Evolutionary conservation across 2,113 vertebrate genomes (phyloP).

Genomic region (Aphyosemion australe): DNA sequence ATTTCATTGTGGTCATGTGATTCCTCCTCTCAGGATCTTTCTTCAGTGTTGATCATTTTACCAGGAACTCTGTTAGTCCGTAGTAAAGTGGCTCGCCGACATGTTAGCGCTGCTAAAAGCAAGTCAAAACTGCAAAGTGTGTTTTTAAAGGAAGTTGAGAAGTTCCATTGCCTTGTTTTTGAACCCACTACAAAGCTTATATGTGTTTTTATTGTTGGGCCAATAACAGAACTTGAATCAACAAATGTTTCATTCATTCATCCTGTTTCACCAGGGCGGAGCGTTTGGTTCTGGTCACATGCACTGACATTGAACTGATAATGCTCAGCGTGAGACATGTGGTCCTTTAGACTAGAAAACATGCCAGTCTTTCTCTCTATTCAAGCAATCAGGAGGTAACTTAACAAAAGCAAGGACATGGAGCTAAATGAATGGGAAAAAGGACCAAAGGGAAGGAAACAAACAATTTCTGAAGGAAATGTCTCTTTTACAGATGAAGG

Average conservation of each 20-base stretch:
- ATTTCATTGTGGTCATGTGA: too few species aligned
- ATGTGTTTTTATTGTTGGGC: neutral
- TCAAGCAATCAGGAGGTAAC: conserved; percentile 37
- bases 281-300: neutral
- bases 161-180: neutral
- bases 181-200: neutral
- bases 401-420: conserved; percentile 32
- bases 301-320: neutral
- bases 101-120: too few species aligned
- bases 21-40: too few species aligned
- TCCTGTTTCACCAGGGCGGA: neutral
- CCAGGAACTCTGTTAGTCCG: too few species aligned
- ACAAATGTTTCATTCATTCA: neutral
- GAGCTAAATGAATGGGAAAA: conserved; percentile 26
- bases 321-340: conserved; percentile 1
- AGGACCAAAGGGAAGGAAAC: conserved; percentile 23
- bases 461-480: neutral
- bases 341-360: conserved; percentile 31
- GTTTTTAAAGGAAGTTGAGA: too few species aligned
- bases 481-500: neutral
- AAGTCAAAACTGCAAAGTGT: too few species aligned
- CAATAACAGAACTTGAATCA: neutral
- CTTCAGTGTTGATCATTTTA: too few species aligned
- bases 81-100: too few species aligned
- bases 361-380: conserved; percentile 25